Evolutionary conservation across 2,113 vertebrate genomes (phyloP).

Genomic region (Lipophrys pholis): DNA sequence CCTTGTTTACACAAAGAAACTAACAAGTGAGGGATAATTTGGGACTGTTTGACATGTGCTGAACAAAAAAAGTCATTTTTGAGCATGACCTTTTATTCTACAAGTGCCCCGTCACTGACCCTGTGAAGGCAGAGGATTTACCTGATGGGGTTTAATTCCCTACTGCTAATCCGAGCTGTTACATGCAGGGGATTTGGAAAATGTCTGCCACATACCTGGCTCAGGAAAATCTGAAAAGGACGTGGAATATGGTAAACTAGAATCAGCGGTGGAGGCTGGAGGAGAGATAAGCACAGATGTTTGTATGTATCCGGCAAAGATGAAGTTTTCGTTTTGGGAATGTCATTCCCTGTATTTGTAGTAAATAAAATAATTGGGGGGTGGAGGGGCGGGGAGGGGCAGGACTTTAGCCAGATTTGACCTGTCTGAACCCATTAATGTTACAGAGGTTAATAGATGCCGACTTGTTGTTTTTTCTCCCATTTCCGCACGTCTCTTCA

Average conservation of each 20-base stretch:
- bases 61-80: conserved; percentile 13
- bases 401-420: neutral
- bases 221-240: conserved; percentile 14
- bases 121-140: conserved; percentile 32
- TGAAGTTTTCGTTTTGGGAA: conserved; percentile 8
- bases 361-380: too few relatives aligned
- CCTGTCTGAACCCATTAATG: neutral
- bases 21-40: conserved; percentile 2
- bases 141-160: conserved; percentile 21
- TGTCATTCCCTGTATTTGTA: neutral
- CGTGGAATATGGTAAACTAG: neutral
- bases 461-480: conserved; percentile 23
- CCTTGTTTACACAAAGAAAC: conserved; percentile 32
- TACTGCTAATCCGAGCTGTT: conserved; percentile 24
- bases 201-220: conserved; percentile 15
- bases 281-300: conserved; percentile 11
- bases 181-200: conserved; percentile 30
- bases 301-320: conserved; percentile 13
- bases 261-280: neutral
- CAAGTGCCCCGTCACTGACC: conserved; percentile 25
- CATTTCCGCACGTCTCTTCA: conserved; percentile 4
- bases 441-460: conserved; percentile 17
- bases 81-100: conserved; percentile 14
- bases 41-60: conserved; percentile 30
- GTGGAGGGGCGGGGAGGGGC: too few relatives aligned